Percentiles rank a stretch among this genome's conserved stretches.
These are phyloP conservation scores for Elephas maximus DNA, from an alignment of 2,113 vertebrate species.

Conservation along the genomic window DNA sequence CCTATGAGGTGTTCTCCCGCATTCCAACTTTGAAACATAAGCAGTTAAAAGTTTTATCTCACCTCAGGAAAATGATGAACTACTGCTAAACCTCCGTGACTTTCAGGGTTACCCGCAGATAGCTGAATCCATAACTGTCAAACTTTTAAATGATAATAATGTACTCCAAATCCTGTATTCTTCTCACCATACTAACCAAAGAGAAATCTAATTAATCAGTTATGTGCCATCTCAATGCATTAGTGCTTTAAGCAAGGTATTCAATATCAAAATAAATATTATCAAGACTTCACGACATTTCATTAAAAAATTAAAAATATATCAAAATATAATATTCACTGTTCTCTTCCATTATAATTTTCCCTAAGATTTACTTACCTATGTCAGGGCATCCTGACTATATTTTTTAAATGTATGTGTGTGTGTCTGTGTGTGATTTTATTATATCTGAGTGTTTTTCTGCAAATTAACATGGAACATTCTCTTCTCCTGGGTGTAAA, in stretches of 20 bases:
- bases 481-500: background rate
- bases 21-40: constrained; percentile 28
- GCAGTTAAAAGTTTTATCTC: constrained; percentile 38
- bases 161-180: background rate
- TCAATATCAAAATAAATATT: constrained; percentile 70
- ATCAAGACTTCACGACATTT: constrained; percentile 40
- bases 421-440: background rate
- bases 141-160: background rate
- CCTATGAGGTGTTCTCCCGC: background rate
- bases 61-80: constrained; percentile 23
- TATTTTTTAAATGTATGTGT: background rate
- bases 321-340: background rate
- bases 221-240: constrained; percentile 58
- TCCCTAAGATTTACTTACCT: background rate
- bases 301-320: background rate
- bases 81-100: background rate
- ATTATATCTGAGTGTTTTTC: background rate
- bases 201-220: background rate
- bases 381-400: background rate
- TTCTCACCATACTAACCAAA: constrained; percentile 36
- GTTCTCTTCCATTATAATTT: background rate
- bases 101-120: constrained; percentile 4
- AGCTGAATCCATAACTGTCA: background rate
- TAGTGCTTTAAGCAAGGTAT: constrained; percentile 24
- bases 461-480: background rate